Evolutionary conservation across 2,888 invertebrate genomes (phyloP).

Genomic region (Chrysomela aeneicollis): DNA sequence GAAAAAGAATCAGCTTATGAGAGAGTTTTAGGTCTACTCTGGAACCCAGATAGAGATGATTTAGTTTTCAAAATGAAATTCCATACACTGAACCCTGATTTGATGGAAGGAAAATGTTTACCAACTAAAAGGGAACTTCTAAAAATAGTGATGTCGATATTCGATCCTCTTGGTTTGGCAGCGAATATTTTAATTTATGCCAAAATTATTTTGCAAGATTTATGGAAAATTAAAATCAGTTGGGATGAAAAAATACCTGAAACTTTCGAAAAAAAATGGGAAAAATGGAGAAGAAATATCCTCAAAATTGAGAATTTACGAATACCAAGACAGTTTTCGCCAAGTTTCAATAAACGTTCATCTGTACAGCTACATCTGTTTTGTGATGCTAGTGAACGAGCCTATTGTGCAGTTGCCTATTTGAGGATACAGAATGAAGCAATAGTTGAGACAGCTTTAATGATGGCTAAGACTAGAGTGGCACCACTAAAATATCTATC

Average conservation of each 20-base stretch:
- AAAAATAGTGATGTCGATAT: no score
- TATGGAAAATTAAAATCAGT: no score
- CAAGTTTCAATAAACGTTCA: no score
- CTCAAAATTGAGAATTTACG: no score
- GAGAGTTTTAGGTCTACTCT: slow-evolving; percentile 16
- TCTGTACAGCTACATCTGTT: no score
- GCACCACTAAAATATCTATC: slow-evolving; percentile 20
- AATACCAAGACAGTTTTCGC: no score
- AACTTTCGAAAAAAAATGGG: background rate
- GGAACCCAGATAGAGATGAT: no score
- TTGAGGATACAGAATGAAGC: background rate
- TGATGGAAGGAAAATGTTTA: background rate
- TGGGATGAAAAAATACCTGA: background rate
- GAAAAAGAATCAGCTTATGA: background rate
- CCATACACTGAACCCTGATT: background rate
- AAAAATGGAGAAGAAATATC: slow-evolving; percentile 4
- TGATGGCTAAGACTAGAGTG: slow-evolving; percentile 14
- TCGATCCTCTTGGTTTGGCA: no score
- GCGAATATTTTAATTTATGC: no score
- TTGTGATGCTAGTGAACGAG: background rate
- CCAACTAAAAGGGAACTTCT: background rate
- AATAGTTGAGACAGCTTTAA: background rate
- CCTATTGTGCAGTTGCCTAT: slow-evolving; percentile 3
- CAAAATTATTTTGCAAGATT: no score
- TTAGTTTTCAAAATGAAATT: no score